Base-by-base conservation (phyloP, 1,140 invertebrate genomes). In the Bombus breviceps region DNA sequence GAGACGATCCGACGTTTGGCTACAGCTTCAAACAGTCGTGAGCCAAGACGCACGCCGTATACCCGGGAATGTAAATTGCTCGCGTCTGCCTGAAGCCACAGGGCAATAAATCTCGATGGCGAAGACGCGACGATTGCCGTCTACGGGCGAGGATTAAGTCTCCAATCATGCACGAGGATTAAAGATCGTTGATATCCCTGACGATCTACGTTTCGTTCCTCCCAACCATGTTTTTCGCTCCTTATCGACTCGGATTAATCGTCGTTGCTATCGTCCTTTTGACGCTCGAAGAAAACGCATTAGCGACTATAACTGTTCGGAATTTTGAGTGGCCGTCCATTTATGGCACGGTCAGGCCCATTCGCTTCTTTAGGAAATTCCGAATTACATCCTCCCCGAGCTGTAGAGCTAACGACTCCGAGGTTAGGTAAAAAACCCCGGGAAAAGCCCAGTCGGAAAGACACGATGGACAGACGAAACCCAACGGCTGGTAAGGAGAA, bases 51-150 rank as follows among this genome's bases (percentile, higher is more conserved):
- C 62, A 76, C 86, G 75, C 34, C 66, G 82, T 83, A 83, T 84
- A 90, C 89, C 83, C 83, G 88, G 89, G 88, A 92, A 93, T 94
- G 93, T 93, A 94, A 94, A 94, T 94, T 93, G 90, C 92, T 89
- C 89, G 86, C 86, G 90, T 93, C 90, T 93, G 89, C 85, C 90
- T 90, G 91, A 92, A 90, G 90, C 88, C 87, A 84, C 84, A 82
- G 75, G 85, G 93, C 92, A 92, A 93, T 93, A 93, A 94, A 93
- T 94, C 92, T 92, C 88, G 86, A 71, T 75, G 84, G 83, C 81
- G 89, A 92, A 91, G 91, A 93, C 86, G 88, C 91, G 92, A 93
- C 92, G 93, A 93, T 94, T 93, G 92, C 89, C 92, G 90, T 93
- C 86, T 90, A 81, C 88, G 81, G 81, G 71, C 68, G 57, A 83